Percentiles rank a stretch among this genome's conserved stretches.
phyloP scores from a whole-genome alignment of 2,888 invertebrate genomes.

The Mesorhabditis sp. region DNA sequence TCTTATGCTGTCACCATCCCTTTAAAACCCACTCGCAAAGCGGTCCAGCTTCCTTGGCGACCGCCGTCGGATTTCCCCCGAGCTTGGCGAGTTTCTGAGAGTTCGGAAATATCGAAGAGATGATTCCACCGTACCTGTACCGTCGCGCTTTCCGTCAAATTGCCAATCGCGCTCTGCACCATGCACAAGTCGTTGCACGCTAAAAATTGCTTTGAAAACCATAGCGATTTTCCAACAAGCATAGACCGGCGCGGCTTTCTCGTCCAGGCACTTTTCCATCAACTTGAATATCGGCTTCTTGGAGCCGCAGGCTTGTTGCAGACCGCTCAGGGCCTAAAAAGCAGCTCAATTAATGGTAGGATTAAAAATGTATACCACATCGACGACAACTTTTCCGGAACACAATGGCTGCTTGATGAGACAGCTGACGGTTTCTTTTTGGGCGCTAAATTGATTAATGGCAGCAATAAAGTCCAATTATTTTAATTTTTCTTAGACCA shows the following conservation, averaged over 20 bases:
- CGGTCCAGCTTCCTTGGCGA: neutral
- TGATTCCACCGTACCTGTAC: neutral
- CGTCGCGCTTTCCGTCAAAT: neutral
- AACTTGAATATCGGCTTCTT: neutral
- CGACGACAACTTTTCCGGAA: neutral
- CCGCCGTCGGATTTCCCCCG: neutral
- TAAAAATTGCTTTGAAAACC: neutral
- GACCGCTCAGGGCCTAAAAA: neutral
- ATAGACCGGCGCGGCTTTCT: neutral
- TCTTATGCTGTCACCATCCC: too few species aligned
- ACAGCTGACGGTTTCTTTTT: neutral
- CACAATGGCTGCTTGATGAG: neutral
- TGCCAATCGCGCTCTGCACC: neutral
- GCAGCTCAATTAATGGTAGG: neutral
- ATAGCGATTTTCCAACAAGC: neutral
- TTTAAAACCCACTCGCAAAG: neutral
- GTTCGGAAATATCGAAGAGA: neutral
- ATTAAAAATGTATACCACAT: neutral
- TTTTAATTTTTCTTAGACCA: too few species aligned
- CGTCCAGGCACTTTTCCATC: constrained; percentile 6
- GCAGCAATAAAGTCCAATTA: neutral
- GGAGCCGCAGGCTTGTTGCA: neutral
- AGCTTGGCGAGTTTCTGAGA: neutral
- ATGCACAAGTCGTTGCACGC: neutral
- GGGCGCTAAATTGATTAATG: neutral